Base-by-base conservation (phyloP, 2,113 vertebrate genomes). In the Dolichallabes microphthalmus region DNA sequence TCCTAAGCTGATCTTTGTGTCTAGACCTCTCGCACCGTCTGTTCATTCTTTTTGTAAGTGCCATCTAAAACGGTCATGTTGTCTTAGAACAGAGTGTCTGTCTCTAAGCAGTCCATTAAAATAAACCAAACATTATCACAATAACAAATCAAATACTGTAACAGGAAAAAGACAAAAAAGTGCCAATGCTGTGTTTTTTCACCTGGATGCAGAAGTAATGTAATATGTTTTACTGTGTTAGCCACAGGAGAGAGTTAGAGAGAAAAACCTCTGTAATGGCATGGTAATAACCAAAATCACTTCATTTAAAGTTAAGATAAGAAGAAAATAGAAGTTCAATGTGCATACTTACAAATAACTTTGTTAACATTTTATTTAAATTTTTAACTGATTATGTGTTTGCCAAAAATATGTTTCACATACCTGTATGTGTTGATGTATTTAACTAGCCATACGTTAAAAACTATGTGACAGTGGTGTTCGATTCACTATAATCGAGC, bases 221-320 rank as follows among this genome's bases (percentile, higher is more conserved):
- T 0, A 52, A n/a, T 50, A 25, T 63, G 57, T 69, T 78, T 88
- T 84, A 69, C 55, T 39, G 52, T 20, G 32, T 80, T 84, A 76
- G 69, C 68, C 27, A 14, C 22, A 88, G 89, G 85, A 78, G 71
- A 71, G 88, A 30, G 32, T 35, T 86, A 71, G 50, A 85, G 35
- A 87, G 81, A 71, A 88, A 64, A 76, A 53, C 74, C 83, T 19
- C 55, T 85, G 83, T 88, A 84, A 86, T 32, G 63, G n/a, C 55
- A 58, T 83, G 10, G 61, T 88, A 82, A 82, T 83, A 78, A 87
- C 14, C 85, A 86, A 82, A 84, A 85, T 89, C 82, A 87, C 39
- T 82, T 61, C 63, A 86, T 88, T 89, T 87, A 60, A 80, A 45
- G 45, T 39, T 50, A 17, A 55, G 71, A 73, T 86, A 82, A 73